phyloP scores from a whole-genome alignment of 2,113 vertebrate species.

The Phylloscopus whistleri region DNA sequence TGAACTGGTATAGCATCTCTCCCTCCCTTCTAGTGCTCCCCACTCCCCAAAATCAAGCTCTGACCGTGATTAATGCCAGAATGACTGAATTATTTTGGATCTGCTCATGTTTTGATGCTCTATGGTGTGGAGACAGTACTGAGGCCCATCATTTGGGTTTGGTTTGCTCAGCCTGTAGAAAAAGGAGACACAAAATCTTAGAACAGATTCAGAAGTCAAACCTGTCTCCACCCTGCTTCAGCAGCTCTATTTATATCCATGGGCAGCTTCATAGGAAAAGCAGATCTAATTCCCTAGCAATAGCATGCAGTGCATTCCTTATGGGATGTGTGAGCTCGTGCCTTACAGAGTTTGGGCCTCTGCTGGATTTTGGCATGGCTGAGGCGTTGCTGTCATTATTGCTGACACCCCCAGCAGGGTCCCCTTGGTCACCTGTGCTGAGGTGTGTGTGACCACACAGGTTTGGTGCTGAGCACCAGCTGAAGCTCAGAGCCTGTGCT shows the following conservation, averaged over 20 bases:
- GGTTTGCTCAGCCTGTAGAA: neutral
- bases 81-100: neutral
- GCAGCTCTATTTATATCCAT: neutral
- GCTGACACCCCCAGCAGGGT: neutral
- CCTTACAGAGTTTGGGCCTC: neutral
- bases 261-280: conserved; percentile 11
- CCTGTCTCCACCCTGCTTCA: neutral
- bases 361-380: neutral
- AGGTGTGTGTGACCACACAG: too few species aligned
- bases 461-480: neutral
- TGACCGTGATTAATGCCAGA: neutral
- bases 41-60: neutral
- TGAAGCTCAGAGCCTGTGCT: neutral
- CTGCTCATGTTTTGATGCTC: neutral
- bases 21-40: neutral
- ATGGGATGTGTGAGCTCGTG: neutral
- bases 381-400: accelerated
- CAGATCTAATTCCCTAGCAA: neutral
- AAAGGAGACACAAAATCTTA: neutral
- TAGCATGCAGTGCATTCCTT: neutral
- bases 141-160: neutral
- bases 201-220: neutral
- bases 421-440: neutral
- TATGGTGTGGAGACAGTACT: neutral
- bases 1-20: neutral